Evolutionary conservation across 2,797 vertebrate species (phyloP).

Genomic region (Gallinago stenura): DNA sequence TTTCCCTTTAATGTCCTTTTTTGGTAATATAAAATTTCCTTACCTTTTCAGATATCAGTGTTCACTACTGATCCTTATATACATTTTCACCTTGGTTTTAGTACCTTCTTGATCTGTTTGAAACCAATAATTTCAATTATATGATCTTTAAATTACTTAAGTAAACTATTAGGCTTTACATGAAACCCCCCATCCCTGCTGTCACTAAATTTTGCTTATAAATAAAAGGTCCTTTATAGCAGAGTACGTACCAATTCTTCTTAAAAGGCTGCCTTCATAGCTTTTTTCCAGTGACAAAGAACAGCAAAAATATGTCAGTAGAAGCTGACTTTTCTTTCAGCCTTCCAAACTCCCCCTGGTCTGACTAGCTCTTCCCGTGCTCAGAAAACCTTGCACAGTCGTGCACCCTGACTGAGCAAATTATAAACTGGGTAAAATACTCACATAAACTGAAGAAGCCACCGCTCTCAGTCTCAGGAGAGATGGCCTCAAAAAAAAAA

Average conservation of each 20-base stretch:
- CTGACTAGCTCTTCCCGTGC: neutral
- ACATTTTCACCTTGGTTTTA: conserved; percentile 63
- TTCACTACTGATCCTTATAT: conserved; percentile 26
- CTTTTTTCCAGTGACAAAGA: conserved; percentile 35
- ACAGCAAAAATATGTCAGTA: neutral
- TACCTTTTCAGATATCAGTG: conserved; percentile 28
- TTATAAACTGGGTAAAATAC: neutral
- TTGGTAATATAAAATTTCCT: conserved; percentile 42
- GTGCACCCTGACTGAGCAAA: conserved; percentile 24
- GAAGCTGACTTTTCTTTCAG: conserved; percentile 16
- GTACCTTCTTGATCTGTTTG: conserved; percentile 57
- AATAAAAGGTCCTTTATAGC: conserved; percentile 57
- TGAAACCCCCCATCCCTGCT: conserved; percentile 23
- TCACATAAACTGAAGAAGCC: neutral
- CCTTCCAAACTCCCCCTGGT: neutral
- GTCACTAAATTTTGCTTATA: conserved; percentile 42
- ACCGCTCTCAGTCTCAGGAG: neutral
- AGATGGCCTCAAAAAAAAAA: conserved; percentile 2
- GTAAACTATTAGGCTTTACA: conserved; percentile 42
- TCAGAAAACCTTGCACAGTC: conserved; percentile 5
- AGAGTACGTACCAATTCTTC: conserved; percentile 7
- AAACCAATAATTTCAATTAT: conserved; percentile 57
- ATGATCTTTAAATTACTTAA: conserved; percentile 54
- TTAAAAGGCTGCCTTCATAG: conserved; percentile 21
- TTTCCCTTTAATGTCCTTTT: conserved; percentile 65